A percentile compares a stretch with the other conserved stretches of the same genome.
Evolutionary conservation across 2,113 vertebrate genomes (phyloP).

Genomic region (Hylia prasina): DNA sequence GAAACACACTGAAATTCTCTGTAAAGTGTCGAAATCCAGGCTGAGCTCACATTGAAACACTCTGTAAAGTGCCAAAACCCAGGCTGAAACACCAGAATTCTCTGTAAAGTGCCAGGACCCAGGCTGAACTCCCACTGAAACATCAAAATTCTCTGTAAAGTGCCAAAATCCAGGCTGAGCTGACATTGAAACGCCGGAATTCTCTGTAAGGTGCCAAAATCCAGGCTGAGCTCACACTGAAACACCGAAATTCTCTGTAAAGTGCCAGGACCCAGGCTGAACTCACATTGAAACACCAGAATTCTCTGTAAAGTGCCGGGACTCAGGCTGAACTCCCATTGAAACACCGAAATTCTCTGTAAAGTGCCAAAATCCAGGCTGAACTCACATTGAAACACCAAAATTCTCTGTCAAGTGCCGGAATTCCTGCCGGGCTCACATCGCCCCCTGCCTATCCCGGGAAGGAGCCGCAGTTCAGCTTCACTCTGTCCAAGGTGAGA

Average conservation of each 20-base stretch:
- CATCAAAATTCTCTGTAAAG: too few relatives aligned
- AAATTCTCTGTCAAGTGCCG: background rate
- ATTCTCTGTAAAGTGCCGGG: too few relatives aligned
- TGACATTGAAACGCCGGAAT: too few relatives aligned
- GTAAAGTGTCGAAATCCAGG: background rate
- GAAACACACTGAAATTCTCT: background rate
- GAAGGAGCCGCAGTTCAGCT: conserved; percentile 29
- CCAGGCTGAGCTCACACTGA: too few relatives aligned
- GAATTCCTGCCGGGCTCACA: fast-evolving
- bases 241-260: too few relatives aligned
- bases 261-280: too few relatives aligned
- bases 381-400: fast-evolving
- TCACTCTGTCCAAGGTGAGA: conserved; percentile 65
- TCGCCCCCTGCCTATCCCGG: background rate
- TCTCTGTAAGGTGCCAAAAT: too few relatives aligned
- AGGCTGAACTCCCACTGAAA: background rate
- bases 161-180: too few relatives aligned
- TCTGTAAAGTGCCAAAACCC: background rate
- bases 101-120: background rate
- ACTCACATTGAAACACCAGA: too few relatives aligned
- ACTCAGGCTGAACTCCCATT: background rate
- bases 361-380: background rate
- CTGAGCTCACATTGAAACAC: fast-evolving
- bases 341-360: too few relatives aligned
- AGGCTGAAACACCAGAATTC: fast-evolving